Evolutionary conservation across 30 jellyfish, hydroid and myxozoan species (phyloP).

Genomic region (Aurelia aurita complex sp. Pacific): DNA sequence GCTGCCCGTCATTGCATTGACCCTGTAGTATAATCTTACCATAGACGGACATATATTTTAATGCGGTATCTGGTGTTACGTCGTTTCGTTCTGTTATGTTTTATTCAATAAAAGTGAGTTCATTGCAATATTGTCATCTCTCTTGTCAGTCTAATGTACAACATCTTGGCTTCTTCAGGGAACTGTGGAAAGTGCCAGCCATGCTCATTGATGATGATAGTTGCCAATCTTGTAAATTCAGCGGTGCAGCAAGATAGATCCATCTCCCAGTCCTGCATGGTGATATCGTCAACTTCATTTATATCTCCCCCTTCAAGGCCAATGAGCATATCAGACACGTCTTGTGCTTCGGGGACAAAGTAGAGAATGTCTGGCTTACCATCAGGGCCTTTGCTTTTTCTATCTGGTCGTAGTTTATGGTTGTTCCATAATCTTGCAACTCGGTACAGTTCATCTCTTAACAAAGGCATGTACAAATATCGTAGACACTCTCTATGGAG

Average conservation of each 20-base stretch:
- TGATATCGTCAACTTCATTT: background rate
- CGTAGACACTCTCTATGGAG: slow-evolving; percentile 1
- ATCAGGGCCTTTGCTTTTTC: slow-evolving; percentile 3
- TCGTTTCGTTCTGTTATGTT: background rate
- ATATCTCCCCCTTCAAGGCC: background rate
- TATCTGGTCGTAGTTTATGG: slow-evolving; percentile 2
- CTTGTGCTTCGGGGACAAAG: slow-evolving; percentile 4
- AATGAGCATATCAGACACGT: background rate
- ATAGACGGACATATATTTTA: background rate
- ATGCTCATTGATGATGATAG: slow-evolving; percentile 3
- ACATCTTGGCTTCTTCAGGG: background rate
- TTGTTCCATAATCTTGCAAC: slow-evolving; percentile 9
- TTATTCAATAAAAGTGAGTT: background rate
- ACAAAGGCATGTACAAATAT: background rate
- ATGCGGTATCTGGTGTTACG: background rate
- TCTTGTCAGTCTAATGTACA: background rate
- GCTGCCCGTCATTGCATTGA: background rate
- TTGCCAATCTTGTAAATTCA: background rate
- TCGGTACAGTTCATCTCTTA: slow-evolving; percentile 10
- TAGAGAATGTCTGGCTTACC: slow-evolving; percentile 7
- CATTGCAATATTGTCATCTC: background rate
- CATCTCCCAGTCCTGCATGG: background rate
- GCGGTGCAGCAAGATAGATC: background rate
- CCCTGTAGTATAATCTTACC: background rate
- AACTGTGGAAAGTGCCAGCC: slow-evolving; percentile 1